Percentiles rank a stretch among this genome's conserved stretches.
Conservation (phyloP, 1,140 invertebrate genomes). For the Lerema accius region DNA sequence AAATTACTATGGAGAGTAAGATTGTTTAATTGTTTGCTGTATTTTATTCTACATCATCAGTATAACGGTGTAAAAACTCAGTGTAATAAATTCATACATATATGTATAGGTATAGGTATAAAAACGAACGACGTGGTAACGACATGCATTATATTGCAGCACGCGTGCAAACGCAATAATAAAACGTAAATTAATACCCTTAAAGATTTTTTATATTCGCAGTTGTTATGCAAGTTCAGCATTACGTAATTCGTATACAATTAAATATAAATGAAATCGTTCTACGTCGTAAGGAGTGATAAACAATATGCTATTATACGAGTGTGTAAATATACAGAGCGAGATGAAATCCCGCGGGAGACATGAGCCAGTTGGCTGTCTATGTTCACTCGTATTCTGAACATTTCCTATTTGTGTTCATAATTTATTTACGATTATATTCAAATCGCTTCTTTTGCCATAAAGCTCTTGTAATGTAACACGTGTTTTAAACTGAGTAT, state of each 20-base stretch:
- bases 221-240: no score
- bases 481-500: not conserved
- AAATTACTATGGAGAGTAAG: no score
- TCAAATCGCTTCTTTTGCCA: constrained; percentile 3
- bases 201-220: no score
- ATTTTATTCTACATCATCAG: no score
- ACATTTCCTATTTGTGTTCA: constrained; percentile 40
- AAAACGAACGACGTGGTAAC: no score
- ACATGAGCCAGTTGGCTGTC: constrained; percentile 36
- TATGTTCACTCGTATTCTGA: constrained; percentile 29
- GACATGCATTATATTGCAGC: no score
- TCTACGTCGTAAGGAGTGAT: constrained; percentile 12
- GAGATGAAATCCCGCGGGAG: constrained; percentile 25
- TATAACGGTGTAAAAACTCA: no score
- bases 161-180: no score
- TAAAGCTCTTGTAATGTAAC: not conserved
- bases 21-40: no score
- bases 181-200: no score
- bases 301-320: constrained; percentile 31
- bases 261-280: constrained; percentile 14
- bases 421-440: constrained; percentile 39
- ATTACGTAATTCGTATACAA: not conserved
- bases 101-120: no score
- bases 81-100: no score
- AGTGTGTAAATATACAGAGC: constrained; percentile 37